Base-by-base conservation (phyloP, 1,140 invertebrate species). In the Drosophila orosa region DNA sequence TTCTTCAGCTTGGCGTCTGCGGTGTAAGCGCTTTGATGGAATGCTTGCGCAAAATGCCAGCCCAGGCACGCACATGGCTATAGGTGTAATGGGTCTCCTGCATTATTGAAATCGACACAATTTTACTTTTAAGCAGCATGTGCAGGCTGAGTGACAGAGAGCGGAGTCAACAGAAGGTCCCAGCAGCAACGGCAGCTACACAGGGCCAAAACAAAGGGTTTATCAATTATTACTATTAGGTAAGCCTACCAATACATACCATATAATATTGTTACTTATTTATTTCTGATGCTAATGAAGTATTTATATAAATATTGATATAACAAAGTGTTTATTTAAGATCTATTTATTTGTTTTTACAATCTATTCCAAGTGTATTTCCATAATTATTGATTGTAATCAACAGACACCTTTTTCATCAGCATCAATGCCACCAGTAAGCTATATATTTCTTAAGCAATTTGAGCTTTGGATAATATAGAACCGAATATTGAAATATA, bases 101-200 rank as follows among this genome's bases (percentile, higher is more conserved):
- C 84, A 89, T 89, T 89, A 89, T 90, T 89, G 85, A 89, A 89
- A 85, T 89, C 85, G 84, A 89, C 84, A 89, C 84, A 89, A 89
- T 89, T 89, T 89, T 89, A 89, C 84, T 89, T 89, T 89, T 89
- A 89, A 89, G 83, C 77, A 79, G 80, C 66, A 63, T 82, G 80
- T 82, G 80, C 66, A 65, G 50, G 59, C 37, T 78, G 84, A 89
- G 66, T 89, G 85, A 89, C 80, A 84, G 67, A 73, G 74, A 78
- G 74, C 58, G 27, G 74, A 78, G 63, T 67, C 50, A 44, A 31
- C 55, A 22, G 27, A 59, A 33, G 35, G 57, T 33, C 29, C 17
- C 52, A 45, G 57, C 29, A 50, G 27, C 29, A 35, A 13, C 29
- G 13, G 3, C 45, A 31, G 31, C 58, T 47, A 35, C 44, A 47